These are phyloP conservation scores for Riptortus pedestris DNA, from an alignment of 1,140 invertebrate species.

Conservation along the genomic window DNA sequence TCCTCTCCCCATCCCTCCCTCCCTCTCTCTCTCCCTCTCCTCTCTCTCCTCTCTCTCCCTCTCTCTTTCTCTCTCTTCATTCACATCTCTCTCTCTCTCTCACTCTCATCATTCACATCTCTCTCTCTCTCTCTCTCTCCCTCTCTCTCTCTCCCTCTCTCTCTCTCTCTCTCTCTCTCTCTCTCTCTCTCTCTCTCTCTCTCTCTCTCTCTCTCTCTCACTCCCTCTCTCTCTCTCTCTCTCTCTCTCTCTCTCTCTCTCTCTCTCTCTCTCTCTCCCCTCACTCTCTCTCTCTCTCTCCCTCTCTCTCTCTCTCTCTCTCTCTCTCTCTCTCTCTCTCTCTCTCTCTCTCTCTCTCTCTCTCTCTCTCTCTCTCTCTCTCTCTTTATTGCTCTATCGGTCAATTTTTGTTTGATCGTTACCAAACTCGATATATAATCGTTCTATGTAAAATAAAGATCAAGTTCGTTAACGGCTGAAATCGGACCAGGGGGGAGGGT, in stretches of 20 bases:
- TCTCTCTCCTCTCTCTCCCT: not conserved
- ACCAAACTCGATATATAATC: no score
- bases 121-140: conserved; percentile 13
- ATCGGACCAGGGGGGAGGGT: no score
- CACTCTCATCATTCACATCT: no score
- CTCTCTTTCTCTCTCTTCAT: not conserved
- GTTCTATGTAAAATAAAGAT: no score
- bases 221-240: conserved; percentile 8
- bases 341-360: not conserved
- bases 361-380: not conserved
- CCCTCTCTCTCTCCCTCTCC: not conserved
- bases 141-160: conserved; percentile 9
- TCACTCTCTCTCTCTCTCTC: no score
- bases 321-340: not conserved
- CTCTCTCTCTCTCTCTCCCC: not conserved
- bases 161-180: not conserved
- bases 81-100: no score
- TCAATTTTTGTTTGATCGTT: no score
- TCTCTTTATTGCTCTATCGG: no score
- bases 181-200: conserved; percentile 3
- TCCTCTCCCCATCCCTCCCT: no score
- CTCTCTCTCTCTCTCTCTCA: conserved; percentile 12
- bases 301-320: not conserved
- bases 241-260: conserved; percentile 9
- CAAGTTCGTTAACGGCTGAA: no score